Percentiles rank a stretch among this genome's conserved stretches.
Evolutionary conservation across 1,140 invertebrate genomes (phyloP).

Genomic region (Theocolax elegans): DNA sequence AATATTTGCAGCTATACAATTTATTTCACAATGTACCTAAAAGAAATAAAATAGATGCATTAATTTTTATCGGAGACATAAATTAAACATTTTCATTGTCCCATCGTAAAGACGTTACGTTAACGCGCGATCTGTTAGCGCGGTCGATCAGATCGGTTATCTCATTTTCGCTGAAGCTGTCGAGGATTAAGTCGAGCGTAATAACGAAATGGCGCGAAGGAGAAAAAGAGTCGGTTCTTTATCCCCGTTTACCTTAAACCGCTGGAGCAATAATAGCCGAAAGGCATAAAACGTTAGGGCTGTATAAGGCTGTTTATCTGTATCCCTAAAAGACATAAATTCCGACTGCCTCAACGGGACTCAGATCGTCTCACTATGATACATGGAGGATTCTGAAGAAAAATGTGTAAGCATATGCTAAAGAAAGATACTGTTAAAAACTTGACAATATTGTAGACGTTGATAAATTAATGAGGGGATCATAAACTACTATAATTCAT

Average conservation of each 20-base stretch:
- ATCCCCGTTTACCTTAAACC: background rate
- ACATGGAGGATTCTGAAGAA: background rate
- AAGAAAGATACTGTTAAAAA: slow-evolving; percentile 21
- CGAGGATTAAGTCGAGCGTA: slow-evolving; percentile 17
- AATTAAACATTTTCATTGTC: background rate
- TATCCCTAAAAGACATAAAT: slow-evolving; percentile 32
- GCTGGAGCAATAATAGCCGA: slow-evolving; percentile 14
- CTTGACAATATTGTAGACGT: background rate
- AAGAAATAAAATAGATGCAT: background rate
- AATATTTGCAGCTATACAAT: no score
- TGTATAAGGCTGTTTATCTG: slow-evolving; percentile 22
- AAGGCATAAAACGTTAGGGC: slow-evolving; percentile 8
- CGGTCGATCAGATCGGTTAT: slow-evolving; percentile 16
- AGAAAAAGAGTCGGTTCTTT: slow-evolving; percentile 15
- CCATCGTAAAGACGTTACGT: background rate
- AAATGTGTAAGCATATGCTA: background rate
- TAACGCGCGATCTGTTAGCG: background rate
- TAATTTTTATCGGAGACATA: background rate
- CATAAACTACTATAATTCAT: background rate
- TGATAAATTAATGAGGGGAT: background rate
- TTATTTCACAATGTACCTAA: no score
- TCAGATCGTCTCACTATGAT: slow-evolving; percentile 4
- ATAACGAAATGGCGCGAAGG: slow-evolving; percentile 9
- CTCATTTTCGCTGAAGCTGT: slow-evolving; percentile 17
- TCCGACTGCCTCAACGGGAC: background rate